A percentile compares a stretch with the other conserved stretches of the same genome.
Evolutionary conservation across 2,113 vertebrate genomes (phyloP).

Genomic region (Limanda limanda): DNA sequence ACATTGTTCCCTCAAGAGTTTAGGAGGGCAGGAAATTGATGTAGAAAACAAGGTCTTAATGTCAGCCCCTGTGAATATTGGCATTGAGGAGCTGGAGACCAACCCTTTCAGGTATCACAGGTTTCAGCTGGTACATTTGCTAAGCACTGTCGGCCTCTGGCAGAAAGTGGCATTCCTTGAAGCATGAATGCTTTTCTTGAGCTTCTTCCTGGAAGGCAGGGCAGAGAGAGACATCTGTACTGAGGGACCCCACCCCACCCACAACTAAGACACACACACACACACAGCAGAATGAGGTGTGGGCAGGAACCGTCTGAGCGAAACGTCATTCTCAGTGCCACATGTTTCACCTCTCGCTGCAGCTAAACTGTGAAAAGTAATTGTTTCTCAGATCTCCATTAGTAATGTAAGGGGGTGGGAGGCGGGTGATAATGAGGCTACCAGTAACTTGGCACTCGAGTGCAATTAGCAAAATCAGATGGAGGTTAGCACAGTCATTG

Average conservation of each 20-base stretch:
- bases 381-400: constrained; percentile 77
- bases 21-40: constrained; percentile 51
- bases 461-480: constrained; percentile 78
- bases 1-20: constrained; percentile 39
- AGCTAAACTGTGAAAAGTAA: constrained; percentile 57
- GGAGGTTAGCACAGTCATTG: constrained; percentile 70
- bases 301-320: constrained; percentile 28
- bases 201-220: constrained; percentile 47
- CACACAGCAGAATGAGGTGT: constrained; percentile 30
- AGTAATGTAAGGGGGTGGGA: constrained; percentile 65
- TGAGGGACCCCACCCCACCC: constrained; percentile 36
- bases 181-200: constrained; percentile 61
- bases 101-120: constrained; percentile 40
- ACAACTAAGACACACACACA: constrained; percentile 23
- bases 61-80: constrained; percentile 51
- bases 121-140: constrained; percentile 37
- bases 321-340: constrained; percentile 22
- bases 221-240: constrained; percentile 41
- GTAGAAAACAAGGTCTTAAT: constrained; percentile 51
- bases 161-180: constrained; percentile 37
- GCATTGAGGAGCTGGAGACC: constrained; percentile 46
- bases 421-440: constrained; percentile 75
- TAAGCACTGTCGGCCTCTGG: constrained; percentile 41
- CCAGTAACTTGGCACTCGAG: constrained; percentile 77
- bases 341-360: constrained; percentile 35